Evolutionary conservation across 2,888 invertebrate genomes (phyloP), one percentile per base, ranked within the genome.

Genomic region (Proisotoma minuta): DNA sequence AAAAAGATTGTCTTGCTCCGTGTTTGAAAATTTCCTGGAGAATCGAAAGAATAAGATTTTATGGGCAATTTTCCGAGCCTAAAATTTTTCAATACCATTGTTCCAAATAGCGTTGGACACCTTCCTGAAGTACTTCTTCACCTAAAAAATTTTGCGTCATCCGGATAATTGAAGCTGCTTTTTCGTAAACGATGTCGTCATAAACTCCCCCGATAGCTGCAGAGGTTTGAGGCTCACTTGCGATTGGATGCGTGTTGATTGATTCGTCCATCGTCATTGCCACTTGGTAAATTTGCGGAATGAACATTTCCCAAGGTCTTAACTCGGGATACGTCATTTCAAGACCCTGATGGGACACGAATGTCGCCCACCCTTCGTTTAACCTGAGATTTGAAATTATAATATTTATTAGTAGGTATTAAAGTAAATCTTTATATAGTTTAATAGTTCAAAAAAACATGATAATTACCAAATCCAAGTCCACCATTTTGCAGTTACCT

Each of bases 341-440:
- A 2, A 71, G 65, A 2, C 70, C 71, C 5, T 66, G 48, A 59
- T 67, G 64, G 15, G 68, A 67, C 5, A 65, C 57, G 52, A 61
- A 71, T 0, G 70, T 68, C 10, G 73, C 68, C 50, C 69, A 53
- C 22, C 73, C 73, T 63, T 73, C 73, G 52, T 70, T 73, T 8
- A 73, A 56, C n/a, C n/a, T n/a, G n/a, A n/a, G n/a, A n/a, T n/a
- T n/a, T n/a, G n/a, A n/a, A n/a, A n/a, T n/a, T n/a, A n/a, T n/a
- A n/a, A n/a, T n/a, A n/a, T n/a, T n/a, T n/a, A n/a, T n/a, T n/a
- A n/a, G n/a, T n/a, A n/a, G n/a, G n/a, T n/a, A n/a, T n/a, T n/a
- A n/a, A n/a, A n/a, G n/a, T n/a, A n/a, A n/a, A n/a, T n/a, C n/a
- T n/a, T n/a, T n/a, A n/a, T n/a, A n/a, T n/a, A n/a, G n/a, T n/a